Conservation (phyloP, 1,140 invertebrate species). For the Ephestia elutella region DNA sequence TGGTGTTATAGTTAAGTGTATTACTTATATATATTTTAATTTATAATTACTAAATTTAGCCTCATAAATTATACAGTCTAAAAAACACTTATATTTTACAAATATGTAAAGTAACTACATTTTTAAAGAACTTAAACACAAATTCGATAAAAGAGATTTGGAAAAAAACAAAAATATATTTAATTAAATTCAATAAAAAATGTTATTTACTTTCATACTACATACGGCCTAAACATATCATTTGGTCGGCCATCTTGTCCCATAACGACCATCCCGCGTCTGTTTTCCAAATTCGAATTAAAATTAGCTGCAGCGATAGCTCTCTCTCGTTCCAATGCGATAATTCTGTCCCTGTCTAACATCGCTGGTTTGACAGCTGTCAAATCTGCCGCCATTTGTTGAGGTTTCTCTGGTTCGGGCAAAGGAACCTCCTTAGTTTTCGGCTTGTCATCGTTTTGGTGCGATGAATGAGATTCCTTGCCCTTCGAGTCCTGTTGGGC, state of each 20-base stretch:
- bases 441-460: conserved; percentile 48
- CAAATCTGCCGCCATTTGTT: conserved; percentile 59
- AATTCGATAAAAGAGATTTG: background rate
- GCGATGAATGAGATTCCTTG: conserved; percentile 45
- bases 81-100: too few species aligned
- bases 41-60: too few species aligned
- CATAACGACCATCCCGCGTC: conserved; percentile 63
- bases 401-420: conserved; percentile 44
- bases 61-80: too few species aligned
- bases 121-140: background rate
- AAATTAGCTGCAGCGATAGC: conserved; percentile 67
- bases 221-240: conserved; percentile 74
- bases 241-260: conserved; percentile 62
- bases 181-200: conserved; percentile 36
- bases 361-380: conserved; percentile 64
- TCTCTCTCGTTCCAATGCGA: conserved; percentile 63
- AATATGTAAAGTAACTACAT: background rate
- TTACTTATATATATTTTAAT: too few species aligned
- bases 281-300: conserved; percentile 69
- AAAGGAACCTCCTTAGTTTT: conserved; percentile 45
- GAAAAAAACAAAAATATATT: background rate
- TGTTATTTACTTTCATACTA: conserved; percentile 65
- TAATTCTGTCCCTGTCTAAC: conserved; percentile 70
- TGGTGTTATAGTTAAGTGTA: too few species aligned
- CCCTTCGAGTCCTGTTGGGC: conserved; percentile 86